Evolutionary conservation across 2,888 invertebrate genomes (phyloP), one percentile per base, ranked within the genome.

Genomic region (Lasioglossum morio): DNA sequence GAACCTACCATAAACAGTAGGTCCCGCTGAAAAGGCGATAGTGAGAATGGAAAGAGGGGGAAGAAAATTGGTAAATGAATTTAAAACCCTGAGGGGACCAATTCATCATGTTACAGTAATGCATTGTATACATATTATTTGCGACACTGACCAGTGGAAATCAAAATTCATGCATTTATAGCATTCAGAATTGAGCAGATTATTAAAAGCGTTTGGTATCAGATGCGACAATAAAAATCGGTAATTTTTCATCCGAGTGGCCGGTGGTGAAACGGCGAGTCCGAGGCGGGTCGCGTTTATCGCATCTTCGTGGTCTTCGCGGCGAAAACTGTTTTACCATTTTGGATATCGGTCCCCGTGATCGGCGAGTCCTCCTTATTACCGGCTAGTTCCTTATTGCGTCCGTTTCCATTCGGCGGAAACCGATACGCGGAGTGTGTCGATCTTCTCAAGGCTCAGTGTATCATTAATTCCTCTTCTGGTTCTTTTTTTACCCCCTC

Each of bases 281-380:
- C 7, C 34, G 66, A 10, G 30, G 30, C 66, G 66, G 80, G 74
- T 34, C 46, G 66, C 69, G 34, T 77, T 75, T 83, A 88, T 88
- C 27, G 43, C 46, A 83, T 85, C 86, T 73, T 19, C 34, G 19
- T 43, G 14, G 46, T 27, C 34, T 14, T n/a, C 66, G 69, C 43
- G 43, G 74, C 37, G 81, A 77, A 88, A 87, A 85, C 72, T 72
- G 77, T 85, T 85, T 85, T 84, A 84, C 88, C 79, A 80, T 87
- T 88, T 88, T 78, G 88, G 87, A 87, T 88, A 88, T 88, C 88
- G 79, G 23, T 12, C 53, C 46, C 77, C 82, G 63, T 85, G 83
- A 85, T 87, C 87, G 63, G 53, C 57, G 74, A 53, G n/a, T 12
- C 10, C 63, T 72, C 76, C 69, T 84, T 87, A 81, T 79, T 82